A percentile compares a stretch with the other conserved stretches of the same genome.
phyloP scores from a whole-genome alignment of 2,888 invertebrate genomes.

The Aspidiotus rigidus region DNA sequence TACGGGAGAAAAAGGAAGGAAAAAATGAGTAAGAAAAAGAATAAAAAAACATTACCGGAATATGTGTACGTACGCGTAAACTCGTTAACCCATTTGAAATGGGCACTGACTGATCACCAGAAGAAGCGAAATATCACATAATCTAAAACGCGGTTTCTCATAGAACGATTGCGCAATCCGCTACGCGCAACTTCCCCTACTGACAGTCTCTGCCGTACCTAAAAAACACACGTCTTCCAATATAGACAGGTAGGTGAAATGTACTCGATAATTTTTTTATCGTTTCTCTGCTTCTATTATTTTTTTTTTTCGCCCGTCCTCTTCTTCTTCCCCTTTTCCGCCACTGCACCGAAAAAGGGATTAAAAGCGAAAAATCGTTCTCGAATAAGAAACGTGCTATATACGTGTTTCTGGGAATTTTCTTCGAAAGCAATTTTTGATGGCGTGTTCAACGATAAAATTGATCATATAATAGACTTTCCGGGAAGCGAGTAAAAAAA shows the following conservation, averaged over 20 bases:
- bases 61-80: slow-evolving; percentile 23
- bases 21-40: no score
- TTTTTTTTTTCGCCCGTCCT: slow-evolving; percentile 3
- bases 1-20: neutral
- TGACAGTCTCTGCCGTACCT: neutral
- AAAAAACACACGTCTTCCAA: neutral
- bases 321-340: neutral
- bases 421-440: no score
- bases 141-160: slow-evolving; percentile 22
- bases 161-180: slow-evolving; percentile 21
- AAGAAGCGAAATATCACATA: slow-evolving; percentile 28
- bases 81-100: slow-evolving; percentile 33
- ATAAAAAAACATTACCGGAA: slow-evolving; percentile 30
- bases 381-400: no score
- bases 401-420: no score
- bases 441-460: no score
- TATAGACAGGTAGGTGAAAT: slow-evolving; percentile 10
- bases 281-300: neutral
- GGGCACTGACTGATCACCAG: slow-evolving; percentile 27
- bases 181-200: slow-evolving; percentile 29
- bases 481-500: no score
- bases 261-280: slow-evolving; percentile 9
- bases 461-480: no score
- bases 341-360: neutral
- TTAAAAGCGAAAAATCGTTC: neutral